These are phyloP conservation scores for Halisarca cf. caerulea DNA, from an alignment of 37 sponge, comb jelly and placozoan species.

Conservation along the genomic window DNA sequence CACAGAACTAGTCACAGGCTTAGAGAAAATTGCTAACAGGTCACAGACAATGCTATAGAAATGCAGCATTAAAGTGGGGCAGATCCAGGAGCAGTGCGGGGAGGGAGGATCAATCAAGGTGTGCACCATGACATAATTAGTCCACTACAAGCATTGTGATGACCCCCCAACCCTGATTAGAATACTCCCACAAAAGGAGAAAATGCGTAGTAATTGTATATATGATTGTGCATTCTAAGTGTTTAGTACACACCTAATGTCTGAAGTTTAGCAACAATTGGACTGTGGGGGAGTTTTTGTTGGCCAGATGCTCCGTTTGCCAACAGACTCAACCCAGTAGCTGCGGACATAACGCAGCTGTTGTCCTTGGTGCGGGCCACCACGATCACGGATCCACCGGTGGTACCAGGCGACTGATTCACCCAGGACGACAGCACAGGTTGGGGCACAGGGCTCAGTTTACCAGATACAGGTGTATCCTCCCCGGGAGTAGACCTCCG, in stretches of 20 bases:
- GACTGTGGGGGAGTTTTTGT: not conserved
- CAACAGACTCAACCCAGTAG: not conserved
- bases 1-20: too few species aligned
- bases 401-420: not conserved
- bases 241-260: not conserved
- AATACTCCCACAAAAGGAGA: too few species aligned
- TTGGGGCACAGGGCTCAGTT: constrained; percentile 4
- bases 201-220: not conserved
- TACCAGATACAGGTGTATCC: not conserved
- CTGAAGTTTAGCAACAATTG: not conserved
- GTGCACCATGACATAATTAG: too few species aligned
- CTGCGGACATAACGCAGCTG: too few species aligned
- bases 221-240: not conserved
- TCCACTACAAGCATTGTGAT: too few species aligned
- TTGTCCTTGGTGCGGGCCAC: not conserved
- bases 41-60: not conserved
- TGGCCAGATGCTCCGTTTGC: not conserved
- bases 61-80: too few species aligned
- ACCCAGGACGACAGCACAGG: not conserved
- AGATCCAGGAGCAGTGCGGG: too few species aligned
- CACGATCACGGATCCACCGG: not conserved
- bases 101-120: too few species aligned
- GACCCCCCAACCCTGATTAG: too few species aligned
- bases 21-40: not conserved
- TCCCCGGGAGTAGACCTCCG: not conserved